A percentile compares a stretch with the other conserved stretches of the same genome.
These are phyloP conservation scores for Spilosoma lubricipeda DNA, from an alignment of 2,888 invertebrate genomes.

Conservation along the genomic window DNA sequence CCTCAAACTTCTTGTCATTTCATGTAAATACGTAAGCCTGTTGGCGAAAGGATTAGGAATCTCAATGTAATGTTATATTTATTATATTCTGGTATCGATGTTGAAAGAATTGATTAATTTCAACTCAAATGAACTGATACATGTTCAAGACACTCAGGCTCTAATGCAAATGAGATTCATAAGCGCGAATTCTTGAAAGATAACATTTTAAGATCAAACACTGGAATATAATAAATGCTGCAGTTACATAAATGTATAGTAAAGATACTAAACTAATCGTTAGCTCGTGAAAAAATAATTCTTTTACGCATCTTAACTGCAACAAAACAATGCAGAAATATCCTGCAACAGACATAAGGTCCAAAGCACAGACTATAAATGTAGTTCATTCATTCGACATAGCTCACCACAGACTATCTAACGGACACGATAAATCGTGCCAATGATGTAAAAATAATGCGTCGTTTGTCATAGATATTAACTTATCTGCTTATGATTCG, in stretches of 20 bases:
- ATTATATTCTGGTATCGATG: neutral
- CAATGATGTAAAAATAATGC: too few species aligned
- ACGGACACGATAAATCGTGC: too few species aligned
- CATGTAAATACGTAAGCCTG: constrained; percentile 69
- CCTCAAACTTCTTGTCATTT: constrained; percentile 72
- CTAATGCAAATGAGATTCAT: too few species aligned
- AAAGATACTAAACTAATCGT: constrained; percentile 36
- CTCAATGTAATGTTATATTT: neutral
- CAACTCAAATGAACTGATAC: neutral
- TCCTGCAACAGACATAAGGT: neutral
- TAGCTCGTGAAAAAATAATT: constrained; percentile 33
- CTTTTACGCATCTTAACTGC: constrained; percentile 38
- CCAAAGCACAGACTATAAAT: neutral
- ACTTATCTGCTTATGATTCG: too few species aligned
- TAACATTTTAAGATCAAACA: neutral
- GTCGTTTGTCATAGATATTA: too few species aligned
- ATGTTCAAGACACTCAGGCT: neutral
- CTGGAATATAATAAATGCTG: neutral
- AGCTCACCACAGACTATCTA: neutral
- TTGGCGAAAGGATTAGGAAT: constrained; percentile 27
- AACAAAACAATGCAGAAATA: constrained; percentile 12
- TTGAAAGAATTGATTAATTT: neutral
- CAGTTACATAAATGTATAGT: neutral
- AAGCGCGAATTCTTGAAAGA: neutral
- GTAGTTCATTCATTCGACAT: neutral